Evolutionary conservation across 35 echinoderm and acorn worm genomes (phyloP).

Genomic region (Nesometra sesokonis): DNA sequence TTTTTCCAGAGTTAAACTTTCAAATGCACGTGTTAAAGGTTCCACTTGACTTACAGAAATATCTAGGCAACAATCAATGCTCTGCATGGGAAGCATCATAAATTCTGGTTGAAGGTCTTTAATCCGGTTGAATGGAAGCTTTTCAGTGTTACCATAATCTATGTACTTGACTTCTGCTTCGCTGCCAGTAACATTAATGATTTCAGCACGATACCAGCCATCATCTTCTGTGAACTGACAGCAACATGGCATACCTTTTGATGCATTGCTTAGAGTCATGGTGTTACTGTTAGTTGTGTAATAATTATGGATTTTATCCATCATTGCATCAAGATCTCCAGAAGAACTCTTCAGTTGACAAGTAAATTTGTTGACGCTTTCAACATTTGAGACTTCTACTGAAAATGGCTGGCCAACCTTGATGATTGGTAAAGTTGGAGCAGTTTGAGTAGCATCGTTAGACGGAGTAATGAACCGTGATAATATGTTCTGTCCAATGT

Average conservation of each 20-base stretch:
- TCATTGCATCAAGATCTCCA: constrained; percentile 2
- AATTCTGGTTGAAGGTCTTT: not conserved
- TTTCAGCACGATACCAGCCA: constrained; percentile 3
- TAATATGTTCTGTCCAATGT: not conserved
- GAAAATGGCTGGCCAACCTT: not conserved
- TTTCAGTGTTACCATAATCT: constrained; percentile 7
- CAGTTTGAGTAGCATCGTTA: not conserved
- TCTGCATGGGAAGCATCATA: not conserved
- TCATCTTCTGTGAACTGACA: constrained; percentile 4
- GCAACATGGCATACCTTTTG: not conserved
- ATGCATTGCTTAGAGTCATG: not conserved
- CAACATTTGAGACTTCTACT: not conserved
- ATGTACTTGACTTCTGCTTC: not conserved
- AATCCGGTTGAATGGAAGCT: not conserved
- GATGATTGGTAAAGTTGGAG: not conserved
- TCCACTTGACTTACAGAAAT: not conserved
- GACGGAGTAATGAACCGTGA: not conserved
- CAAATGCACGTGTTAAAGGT: not conserved
- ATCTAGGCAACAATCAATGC: not conserved
- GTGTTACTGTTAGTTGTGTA: no score
- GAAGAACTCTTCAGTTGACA: not conserved
- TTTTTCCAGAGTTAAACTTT: not conserved
- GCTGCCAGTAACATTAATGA: not conserved
- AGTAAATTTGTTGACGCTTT: not conserved
- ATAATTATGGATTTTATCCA: not conserved